These are phyloP conservation scores for Ophion costatus DNA, from an alignment of 2,888 invertebrate genomes.

Conservation along the genomic window DNA sequence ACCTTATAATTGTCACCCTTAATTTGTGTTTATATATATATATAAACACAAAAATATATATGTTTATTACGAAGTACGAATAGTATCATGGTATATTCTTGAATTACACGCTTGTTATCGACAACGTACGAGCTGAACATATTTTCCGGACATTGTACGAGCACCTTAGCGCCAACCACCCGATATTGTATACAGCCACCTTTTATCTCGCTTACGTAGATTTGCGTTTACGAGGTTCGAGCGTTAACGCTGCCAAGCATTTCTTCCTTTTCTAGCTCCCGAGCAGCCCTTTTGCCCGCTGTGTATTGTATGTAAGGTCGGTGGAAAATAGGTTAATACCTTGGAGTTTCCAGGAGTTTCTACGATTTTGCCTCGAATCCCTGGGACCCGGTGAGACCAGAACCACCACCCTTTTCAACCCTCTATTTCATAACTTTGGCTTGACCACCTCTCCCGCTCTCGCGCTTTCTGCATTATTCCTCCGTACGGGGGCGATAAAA, in stretches of 20 bases:
- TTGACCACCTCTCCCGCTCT: conserved; percentile 34
- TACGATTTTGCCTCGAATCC: conserved; percentile 45
- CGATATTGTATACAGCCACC: conserved; percentile 5
- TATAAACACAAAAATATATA: too few species aligned
- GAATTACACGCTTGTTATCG: conserved; percentile 20
- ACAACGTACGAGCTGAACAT: neutral
- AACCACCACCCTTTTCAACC: conserved; percentile 15
- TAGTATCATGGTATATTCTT: neutral
- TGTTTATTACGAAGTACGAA: too few species aligned
- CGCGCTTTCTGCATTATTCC: neutral
- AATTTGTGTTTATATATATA: too few species aligned
- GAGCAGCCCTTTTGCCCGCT: neutral
- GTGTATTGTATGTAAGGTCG: conserved; percentile 11
- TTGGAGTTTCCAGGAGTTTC: conserved; percentile 40
- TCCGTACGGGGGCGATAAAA: conserved; percentile 7
- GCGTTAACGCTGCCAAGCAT: conserved; percentile 48
- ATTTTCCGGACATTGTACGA: conserved; percentile 1
- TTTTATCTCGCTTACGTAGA: conserved; percentile 48
- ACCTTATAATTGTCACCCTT: too few species aligned
- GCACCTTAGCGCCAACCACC: conserved; percentile 42
- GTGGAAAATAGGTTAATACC: conserved; percentile 29
- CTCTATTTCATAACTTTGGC: conserved; percentile 60
- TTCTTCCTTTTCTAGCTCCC: conserved; percentile 8
- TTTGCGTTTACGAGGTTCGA: conserved; percentile 39
- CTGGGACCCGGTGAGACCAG: neutral